phyloP scores from a whole-genome alignment of 2,113 vertebrate species.

The Probosciger aterrimus region DNA sequence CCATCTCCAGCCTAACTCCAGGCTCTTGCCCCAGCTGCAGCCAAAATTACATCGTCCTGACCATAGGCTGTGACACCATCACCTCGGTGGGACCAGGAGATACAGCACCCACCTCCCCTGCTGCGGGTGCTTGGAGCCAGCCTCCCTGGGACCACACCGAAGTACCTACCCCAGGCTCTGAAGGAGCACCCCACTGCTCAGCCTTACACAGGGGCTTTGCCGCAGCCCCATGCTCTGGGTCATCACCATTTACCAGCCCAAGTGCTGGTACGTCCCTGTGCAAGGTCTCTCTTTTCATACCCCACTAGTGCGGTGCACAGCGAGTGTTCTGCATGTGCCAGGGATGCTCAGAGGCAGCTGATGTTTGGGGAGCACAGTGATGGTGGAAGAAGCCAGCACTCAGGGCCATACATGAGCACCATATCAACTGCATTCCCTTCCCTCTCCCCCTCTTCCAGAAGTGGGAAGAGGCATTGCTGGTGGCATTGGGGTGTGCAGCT shows the following conservation, averaged over 20 bases:
- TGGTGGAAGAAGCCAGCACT: background rate
- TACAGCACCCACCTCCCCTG: background rate
- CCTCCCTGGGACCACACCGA: background rate
- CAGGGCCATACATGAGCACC: rapidly evolving
- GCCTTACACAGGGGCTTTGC: background rate
- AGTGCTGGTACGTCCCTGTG: background rate
- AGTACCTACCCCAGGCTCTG: background rate
- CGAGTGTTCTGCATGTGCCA: rapidly evolving
- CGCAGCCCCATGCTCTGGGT: too few species aligned
- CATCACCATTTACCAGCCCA: background rate
- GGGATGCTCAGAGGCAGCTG: background rate
- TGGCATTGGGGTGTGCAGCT: background rate
- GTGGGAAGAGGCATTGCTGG: background rate
- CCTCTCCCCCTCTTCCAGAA: background rate
- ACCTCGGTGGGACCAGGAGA: background rate
- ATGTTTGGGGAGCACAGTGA: rapidly evolving
- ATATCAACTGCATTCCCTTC: background rate
- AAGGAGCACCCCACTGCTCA: background rate
- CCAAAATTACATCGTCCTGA: background rate
- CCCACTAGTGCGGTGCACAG: too few species aligned
- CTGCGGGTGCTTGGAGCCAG: background rate
- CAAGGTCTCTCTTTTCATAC: background rate
- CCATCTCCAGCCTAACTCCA: background rate
- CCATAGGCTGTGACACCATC: background rate
- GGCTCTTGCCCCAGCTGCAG: background rate